Conservation (phyloP, 2,113 vertebrate species). For the Perccottus glenii region DNA sequence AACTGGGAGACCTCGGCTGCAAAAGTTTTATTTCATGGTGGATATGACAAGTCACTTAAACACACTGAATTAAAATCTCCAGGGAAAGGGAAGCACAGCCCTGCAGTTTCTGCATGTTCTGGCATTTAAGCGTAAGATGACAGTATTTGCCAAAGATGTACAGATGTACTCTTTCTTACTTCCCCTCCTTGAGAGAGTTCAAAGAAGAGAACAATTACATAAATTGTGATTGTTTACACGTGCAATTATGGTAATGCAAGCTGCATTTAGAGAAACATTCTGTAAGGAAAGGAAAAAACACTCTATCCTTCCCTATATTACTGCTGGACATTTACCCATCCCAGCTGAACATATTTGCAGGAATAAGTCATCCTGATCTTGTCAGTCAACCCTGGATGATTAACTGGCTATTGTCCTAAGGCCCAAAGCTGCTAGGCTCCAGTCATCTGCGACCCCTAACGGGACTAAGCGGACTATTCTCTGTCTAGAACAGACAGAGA, state of each 20-base stretch:
- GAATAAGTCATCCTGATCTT: conserved; percentile 27
- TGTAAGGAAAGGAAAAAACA: conserved; percentile 37
- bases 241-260: conserved; percentile 41
- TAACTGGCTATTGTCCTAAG: conserved; percentile 46
- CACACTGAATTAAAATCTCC: background rate
- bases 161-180: conserved; percentile 42
- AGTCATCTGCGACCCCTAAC: no score
- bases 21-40: background rate
- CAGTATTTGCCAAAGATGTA: conserved; percentile 44
- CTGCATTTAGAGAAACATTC: conserved; percentile 47
- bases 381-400: conserved; percentile 52
- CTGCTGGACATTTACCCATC: conserved; percentile 27
- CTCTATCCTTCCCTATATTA: conserved; percentile 36
- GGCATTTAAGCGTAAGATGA: conserved; percentile 42
- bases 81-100: background rate
- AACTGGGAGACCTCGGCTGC: no score
- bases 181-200: conserved; percentile 52
- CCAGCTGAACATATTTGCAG: conserved; percentile 34
- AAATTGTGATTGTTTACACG: conserved; percentile 35
- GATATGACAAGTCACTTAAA: background rate
- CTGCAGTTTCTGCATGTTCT: conserved; percentile 2
- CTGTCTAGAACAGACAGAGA: no score
- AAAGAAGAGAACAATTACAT: conserved; percentile 37
- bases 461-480: no score
- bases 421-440: no score